Conservation (phyloP, 1,140 invertebrate genomes). For the Lucilia cuprina region DNA sequence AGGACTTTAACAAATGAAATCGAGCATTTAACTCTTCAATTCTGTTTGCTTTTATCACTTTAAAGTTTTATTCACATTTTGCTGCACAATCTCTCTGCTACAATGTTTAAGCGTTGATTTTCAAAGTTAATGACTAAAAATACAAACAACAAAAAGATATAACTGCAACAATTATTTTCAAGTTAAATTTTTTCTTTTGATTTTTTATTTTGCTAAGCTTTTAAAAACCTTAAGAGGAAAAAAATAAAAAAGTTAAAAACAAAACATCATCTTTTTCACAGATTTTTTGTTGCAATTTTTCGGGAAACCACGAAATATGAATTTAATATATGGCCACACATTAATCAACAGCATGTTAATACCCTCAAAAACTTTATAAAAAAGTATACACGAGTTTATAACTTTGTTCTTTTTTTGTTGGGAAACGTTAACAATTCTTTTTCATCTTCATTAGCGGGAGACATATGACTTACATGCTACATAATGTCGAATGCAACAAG, state of each 20-base stretch:
- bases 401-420: background rate
- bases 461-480: background rate
- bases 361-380: conserved; percentile 14
- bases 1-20: conserved; percentile 15
- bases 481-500: background rate
- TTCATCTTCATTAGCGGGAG: conserved; percentile 25
- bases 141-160: background rate
- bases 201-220: background rate
- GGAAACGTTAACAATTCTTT: conserved; percentile 27
- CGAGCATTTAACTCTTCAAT: conserved; percentile 20
- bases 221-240: background rate
- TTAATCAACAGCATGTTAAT: conserved; percentile 28
- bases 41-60: background rate
- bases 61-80: no score
- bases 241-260: background rate
- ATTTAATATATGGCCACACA: conserved; percentile 32
- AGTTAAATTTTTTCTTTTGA: conserved; percentile 2
- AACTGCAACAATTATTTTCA: conserved; percentile 29
- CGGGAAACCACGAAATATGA: conserved; percentile 29
- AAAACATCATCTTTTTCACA: background rate
- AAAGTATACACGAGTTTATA: background rate
- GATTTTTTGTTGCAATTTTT: background rate
- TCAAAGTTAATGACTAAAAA: conserved; percentile 28
- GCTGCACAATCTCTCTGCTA: background rate
- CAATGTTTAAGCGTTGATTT: background rate